Evolutionary conservation across 2,888 invertebrate genomes (phyloP).

Genomic region (Leistus spinibarbis): DNA sequence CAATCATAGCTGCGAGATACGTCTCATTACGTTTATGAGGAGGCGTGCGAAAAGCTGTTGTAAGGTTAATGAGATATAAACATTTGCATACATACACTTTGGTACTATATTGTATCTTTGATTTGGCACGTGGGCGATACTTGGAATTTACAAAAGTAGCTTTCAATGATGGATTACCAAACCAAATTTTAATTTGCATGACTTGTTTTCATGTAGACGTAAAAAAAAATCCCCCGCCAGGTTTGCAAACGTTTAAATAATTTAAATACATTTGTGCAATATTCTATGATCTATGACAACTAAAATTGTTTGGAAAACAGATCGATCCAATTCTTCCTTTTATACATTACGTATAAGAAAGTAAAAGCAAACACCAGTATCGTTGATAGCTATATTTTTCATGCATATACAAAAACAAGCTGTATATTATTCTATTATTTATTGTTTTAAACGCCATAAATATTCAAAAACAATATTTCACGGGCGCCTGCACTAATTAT

Average conservation of each 20-base stretch:
- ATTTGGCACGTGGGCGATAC: background rate
- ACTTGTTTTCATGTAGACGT: background rate
- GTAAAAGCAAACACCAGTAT: no score
- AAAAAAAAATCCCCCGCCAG: no score
- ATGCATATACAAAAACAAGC: background rate
- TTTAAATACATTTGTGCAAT: no score
- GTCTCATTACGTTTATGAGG: conserved; percentile 1
- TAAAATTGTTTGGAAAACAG: no score
- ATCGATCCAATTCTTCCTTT: no score
- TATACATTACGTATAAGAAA: no score
- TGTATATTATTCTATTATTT: background rate
- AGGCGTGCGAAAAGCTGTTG: background rate
- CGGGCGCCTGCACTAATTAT: background rate
- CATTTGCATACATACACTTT: background rate
- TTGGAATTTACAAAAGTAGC: background rate
- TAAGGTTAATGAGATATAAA: background rate
- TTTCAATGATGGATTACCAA: background rate
- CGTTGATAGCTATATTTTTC: background rate
- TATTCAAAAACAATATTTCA: background rate
- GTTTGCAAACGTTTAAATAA: no score
- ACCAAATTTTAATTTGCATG: background rate
- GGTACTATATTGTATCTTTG: background rate
- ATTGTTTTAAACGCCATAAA: background rate
- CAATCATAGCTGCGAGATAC: background rate
- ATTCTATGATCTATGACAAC: no score